Evolutionary conservation across 2,797 vertebrate genomes (phyloP).

Genomic region (Chanos chanos): DNA sequence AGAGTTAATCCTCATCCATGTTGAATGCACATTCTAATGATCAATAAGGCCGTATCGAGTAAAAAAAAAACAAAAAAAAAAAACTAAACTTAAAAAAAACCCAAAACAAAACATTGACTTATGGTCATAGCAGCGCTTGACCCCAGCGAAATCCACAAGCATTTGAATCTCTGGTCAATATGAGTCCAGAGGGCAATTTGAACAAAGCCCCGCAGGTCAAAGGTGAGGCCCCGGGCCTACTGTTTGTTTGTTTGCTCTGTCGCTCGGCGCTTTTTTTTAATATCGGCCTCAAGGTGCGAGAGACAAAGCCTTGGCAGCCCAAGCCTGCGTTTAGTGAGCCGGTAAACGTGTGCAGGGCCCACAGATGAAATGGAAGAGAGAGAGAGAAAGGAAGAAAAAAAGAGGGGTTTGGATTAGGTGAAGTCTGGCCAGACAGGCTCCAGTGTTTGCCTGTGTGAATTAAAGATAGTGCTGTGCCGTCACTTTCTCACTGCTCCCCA

Average conservation of each 20-base stretch:
- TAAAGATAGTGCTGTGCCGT: constrained; percentile 51
- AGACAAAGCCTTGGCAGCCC: constrained; percentile 42
- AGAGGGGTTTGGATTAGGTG: constrained; percentile 44
- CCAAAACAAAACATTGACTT: no score
- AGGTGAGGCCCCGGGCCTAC: constrained; percentile 54
- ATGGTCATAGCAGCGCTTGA: constrained; percentile 30
- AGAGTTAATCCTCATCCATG: no score
- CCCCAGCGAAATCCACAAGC: constrained; percentile 25
- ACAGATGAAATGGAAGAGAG: constrained; percentile 4
- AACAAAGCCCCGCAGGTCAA: constrained; percentile 55
- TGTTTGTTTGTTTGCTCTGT: constrained; percentile 57
- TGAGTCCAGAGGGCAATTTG: constrained; percentile 54
- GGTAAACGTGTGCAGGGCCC: constrained; percentile 31
- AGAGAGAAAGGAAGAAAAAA: constrained; percentile 30
- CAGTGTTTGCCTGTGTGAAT: constrained; percentile 51
- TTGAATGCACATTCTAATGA: no score
- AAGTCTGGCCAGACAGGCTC: constrained; percentile 53
- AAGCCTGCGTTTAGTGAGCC: constrained; percentile 26
- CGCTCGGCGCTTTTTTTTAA: constrained; percentile 50
- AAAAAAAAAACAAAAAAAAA: no score
- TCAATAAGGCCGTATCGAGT: no score
- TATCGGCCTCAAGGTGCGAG: constrained; percentile 50
- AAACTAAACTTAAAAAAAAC: no score
- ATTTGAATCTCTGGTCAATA: constrained; percentile 49
- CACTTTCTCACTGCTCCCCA: constrained; percentile 36